Conservation (phyloP, 2,113 vertebrate genomes). For the Podocnemis expansa region DNA sequence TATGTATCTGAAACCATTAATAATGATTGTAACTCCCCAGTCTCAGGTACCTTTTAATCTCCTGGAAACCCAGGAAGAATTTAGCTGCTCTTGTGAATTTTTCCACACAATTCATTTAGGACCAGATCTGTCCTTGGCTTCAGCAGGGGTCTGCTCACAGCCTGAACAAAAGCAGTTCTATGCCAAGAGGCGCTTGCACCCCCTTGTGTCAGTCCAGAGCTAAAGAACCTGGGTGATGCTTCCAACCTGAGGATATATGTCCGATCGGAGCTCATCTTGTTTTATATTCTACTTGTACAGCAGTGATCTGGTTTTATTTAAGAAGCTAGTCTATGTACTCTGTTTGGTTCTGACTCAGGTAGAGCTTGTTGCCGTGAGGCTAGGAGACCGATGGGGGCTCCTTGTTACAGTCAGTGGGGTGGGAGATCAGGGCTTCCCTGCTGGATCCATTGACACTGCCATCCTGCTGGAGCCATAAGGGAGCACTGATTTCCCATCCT, state of each 20-base stretch:
- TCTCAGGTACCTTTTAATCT: not conserved
- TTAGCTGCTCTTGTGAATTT: not conserved
- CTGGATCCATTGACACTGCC: too few relatives aligned
- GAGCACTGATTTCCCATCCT: too few relatives aligned
- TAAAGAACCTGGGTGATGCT: not conserved
- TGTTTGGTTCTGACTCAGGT: too few relatives aligned
- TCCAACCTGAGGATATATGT: not conserved
- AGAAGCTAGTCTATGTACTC: not conserved
- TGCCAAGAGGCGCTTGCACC: not conserved
- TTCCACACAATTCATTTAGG: not conserved
- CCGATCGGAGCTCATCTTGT: not conserved
- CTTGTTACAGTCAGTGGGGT: not conserved
- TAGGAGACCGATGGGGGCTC: too few relatives aligned
- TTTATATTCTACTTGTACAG: not conserved
- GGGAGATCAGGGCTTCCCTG: too few relatives aligned
- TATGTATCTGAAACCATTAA: not conserved
- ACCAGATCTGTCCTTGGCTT: not conserved
- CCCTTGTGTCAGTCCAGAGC: not conserved
- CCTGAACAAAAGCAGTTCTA: not conserved
- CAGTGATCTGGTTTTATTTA: accelerated
- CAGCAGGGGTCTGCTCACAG: not conserved
- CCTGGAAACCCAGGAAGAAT: not conserved
- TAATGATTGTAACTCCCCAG: not conserved
- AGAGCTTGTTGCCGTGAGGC: too few relatives aligned
- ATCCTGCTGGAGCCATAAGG: too few relatives aligned